Percentiles rank a stretch among this genome's conserved stretches.
Evolutionary conservation across 2,113 vertebrate species (phyloP).

Genomic region (Puma concolor): DNA sequence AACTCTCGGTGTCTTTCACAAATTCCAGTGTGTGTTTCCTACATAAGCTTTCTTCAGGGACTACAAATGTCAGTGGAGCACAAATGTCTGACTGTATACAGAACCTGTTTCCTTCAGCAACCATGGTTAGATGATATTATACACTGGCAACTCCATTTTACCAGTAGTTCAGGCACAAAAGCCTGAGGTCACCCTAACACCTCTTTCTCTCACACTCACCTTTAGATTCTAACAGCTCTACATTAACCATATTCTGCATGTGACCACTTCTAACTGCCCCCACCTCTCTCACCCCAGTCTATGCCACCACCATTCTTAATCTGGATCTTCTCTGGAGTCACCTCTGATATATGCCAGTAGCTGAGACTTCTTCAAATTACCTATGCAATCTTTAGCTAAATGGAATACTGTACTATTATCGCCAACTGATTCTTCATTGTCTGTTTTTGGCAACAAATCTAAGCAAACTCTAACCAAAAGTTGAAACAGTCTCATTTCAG

Average conservation of each 20-base stretch:
- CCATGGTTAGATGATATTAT: neutral
- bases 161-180: neutral
- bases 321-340: neutral
- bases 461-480: neutral
- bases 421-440: slow-evolving; percentile 9
- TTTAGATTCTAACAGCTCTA: slow-evolving; percentile 16
- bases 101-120: neutral
- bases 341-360: neutral
- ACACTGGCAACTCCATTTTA: neutral
- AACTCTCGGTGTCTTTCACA: slow-evolving; percentile 25
- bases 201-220: neutral
- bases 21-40: neutral
- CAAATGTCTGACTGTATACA: neutral
- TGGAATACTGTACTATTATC: neutral
- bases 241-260: neutral
- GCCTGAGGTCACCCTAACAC: neutral
- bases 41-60: neutral
- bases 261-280: neutral
- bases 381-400: slow-evolving; percentile 9
- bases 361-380: neutral
- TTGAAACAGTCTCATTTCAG: neutral
- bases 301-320: neutral
- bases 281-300: neutral
- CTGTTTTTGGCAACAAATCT: slow-evolving; percentile 27
- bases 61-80: neutral